These are phyloP conservation scores for Pholis gunnellus DNA, from an alignment of 2,113 vertebrate genomes.

Conservation along the genomic window DNA sequence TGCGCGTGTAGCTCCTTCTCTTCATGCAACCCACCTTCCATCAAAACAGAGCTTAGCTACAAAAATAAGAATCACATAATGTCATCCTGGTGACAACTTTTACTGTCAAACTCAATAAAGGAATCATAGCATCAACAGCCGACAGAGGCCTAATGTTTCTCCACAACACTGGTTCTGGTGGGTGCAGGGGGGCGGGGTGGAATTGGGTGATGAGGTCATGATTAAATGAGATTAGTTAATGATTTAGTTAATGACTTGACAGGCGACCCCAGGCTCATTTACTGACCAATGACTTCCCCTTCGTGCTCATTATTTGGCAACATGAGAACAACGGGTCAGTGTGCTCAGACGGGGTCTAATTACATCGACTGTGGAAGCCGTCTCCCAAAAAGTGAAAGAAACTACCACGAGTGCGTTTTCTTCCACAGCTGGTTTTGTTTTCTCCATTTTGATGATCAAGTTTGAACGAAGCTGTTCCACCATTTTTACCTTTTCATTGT, in stretches of 20 bases:
- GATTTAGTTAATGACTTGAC: slow-evolving; percentile 70
- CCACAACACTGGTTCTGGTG: not conserved
- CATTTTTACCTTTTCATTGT: not conserved
- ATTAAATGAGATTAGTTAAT: slow-evolving; percentile 76
- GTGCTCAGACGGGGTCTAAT: slow-evolving; percentile 59
- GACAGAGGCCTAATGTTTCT: not conserved
- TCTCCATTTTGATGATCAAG: not conserved
- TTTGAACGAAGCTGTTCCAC: not conserved
- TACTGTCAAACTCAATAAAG: not conserved
- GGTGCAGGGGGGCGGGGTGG: not conserved
- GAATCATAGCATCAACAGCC: not conserved
- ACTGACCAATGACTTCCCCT: slow-evolving; percentile 69
- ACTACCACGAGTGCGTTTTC: not conserved
- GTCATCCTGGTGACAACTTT: not conserved
- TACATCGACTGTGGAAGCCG: slow-evolving; percentile 27
- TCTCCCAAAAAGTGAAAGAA: slow-evolving; percentile 12
- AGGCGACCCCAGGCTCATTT: slow-evolving; percentile 67
- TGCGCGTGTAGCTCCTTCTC: not conserved
- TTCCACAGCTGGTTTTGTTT: not conserved
- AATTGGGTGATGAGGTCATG: slow-evolving; percentile 65
- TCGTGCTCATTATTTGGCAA: slow-evolving; percentile 59
- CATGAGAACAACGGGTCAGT: slow-evolving; percentile 71
- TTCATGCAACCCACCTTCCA: not conserved
- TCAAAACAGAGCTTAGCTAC: too few relatives aligned
- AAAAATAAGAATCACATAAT: too few relatives aligned